phyloP scores from a whole-genome alignment of 64 coral and sea anemone species.

The Montipora cactus region DNA sequence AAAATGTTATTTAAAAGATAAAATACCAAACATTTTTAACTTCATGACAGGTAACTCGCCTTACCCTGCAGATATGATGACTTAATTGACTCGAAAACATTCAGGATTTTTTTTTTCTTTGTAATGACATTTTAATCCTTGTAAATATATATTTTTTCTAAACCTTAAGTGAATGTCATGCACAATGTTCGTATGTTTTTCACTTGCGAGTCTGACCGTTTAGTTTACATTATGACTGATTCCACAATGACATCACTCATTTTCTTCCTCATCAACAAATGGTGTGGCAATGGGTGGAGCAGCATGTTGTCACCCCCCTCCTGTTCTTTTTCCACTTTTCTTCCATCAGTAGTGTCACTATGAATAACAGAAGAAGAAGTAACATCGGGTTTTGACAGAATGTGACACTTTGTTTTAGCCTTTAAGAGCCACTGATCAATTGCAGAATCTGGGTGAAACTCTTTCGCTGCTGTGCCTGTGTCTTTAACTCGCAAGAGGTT shows the following conservation, averaged over 20 bases:
- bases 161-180: background rate
- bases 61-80: background rate
- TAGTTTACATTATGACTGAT: background rate
- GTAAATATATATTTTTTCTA: background rate
- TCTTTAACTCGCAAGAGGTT: conserved; percentile 37
- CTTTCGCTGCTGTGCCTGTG: background rate
- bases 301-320: background rate
- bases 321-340: conserved; percentile 26
- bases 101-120: background rate
- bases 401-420: conserved; percentile 63
- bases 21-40: background rate
- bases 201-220: background rate
- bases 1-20: conserved; percentile 3
- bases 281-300: conserved; percentile 12
- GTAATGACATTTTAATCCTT: background rate
- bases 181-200: background rate
- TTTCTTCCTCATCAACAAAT: conserved; percentile 11
- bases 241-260: conserved; percentile 10
- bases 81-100: background rate
- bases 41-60: background rate
- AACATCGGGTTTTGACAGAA: conserved; percentile 27
- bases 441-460: conserved; percentile 48
- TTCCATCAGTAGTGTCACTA: conserved; percentile 27
- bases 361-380: conserved; percentile 11
- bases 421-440: conserved; percentile 38